phyloP scores from a whole-genome alignment of 2,113 vertebrate species.

The Camarhynchus parvulus region DNA sequence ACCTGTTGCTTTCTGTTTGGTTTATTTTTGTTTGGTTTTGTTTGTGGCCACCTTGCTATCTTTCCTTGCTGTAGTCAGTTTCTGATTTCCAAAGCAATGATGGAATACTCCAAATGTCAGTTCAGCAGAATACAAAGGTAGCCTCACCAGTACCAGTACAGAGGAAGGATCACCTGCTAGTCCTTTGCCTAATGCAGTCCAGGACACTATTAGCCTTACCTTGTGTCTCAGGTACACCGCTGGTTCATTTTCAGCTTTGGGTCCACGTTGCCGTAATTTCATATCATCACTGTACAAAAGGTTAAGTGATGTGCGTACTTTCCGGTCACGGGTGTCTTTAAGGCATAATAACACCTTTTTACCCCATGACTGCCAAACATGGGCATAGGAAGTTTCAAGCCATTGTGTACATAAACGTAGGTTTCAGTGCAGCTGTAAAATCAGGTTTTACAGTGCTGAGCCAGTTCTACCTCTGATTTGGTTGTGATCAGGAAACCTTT shows the following conservation, averaged over 20 bases:
- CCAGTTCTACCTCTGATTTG: neutral
- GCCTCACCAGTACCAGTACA: neutral
- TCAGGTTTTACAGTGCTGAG: neutral
- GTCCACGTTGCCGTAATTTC: neutral
- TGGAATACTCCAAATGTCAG: neutral
- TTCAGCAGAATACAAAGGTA: neutral
- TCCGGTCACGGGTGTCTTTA: neutral
- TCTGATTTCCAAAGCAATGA: neutral
- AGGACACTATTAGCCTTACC: neutral
- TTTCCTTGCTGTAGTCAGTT: neutral
- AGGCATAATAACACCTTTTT: neutral
- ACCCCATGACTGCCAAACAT: neutral
- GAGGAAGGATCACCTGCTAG: neutral
- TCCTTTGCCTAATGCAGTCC: neutral
- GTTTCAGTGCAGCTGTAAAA: neutral
- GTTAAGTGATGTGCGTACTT: neutral
- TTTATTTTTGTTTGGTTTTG: neutral
- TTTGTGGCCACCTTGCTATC: neutral
- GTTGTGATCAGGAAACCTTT: neutral
- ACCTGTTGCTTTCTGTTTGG: neutral
- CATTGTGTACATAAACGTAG: neutral
- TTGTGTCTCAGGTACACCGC: neutral
- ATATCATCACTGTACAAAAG: fast-evolving
- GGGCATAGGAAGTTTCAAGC: neutral
- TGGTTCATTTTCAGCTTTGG: neutral